These are phyloP conservation scores for Sisor rabdophorus DNA, from an alignment of 2,113 vertebrate species.

Conservation along the genomic window DNA sequence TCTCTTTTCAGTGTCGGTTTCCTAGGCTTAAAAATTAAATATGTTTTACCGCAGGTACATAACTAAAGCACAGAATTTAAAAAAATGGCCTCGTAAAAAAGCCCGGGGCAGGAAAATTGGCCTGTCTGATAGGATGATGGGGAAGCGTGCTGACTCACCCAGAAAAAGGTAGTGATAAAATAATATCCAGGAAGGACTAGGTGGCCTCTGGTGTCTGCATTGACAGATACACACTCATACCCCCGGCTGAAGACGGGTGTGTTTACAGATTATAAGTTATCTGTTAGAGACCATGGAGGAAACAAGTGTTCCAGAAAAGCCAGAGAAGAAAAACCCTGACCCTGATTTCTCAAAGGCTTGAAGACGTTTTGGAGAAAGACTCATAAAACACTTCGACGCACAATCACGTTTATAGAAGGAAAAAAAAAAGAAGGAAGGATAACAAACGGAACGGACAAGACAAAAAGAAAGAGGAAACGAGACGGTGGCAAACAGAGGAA, in stretches of 20 bases:
- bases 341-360: neutral
- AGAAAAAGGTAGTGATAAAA: conserved; percentile 23
- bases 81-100: conserved; percentile 48
- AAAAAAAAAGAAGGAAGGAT: conserved; percentile 28
- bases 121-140: conserved; percentile 5
- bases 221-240: neutral
- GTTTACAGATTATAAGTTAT: conserved; percentile 26
- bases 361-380: conserved; percentile 20
- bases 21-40: conserved; percentile 72
- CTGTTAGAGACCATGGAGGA: neutral
- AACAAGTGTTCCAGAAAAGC: neutral
- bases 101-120: conserved; percentile 18
- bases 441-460: conserved; percentile 36
- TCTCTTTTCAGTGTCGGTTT: conserved; percentile 74
- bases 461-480: conserved; percentile 25
- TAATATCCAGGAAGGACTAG: conserved; percentile 52
- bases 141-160: conserved; percentile 12
- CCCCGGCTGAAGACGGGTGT: neutral
- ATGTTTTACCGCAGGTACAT: conserved; percentile 73
- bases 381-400: conserved; percentile 54
- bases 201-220: neutral
- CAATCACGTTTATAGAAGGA: conserved; percentile 53
- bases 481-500: conserved; percentile 17
- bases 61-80: conserved; percentile 61
- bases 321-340: conserved; percentile 10